phyloP scores from a whole-genome alignment of 1,140 invertebrate species.

The Calephelis virginiensis region DNA sequence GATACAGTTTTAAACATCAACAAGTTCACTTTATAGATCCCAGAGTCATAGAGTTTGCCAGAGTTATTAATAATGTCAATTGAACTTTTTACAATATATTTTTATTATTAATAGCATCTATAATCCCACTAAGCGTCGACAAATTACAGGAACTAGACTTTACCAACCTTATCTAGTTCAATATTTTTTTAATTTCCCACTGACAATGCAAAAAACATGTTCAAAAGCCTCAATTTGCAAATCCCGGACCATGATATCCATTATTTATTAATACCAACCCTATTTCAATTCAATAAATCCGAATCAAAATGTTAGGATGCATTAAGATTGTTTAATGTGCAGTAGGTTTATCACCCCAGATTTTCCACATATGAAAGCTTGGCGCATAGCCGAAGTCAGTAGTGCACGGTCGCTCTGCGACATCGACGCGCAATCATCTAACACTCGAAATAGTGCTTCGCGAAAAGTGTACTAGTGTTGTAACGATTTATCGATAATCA shows the following conservation, averaged over 20 bases:
- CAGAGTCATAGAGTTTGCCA: background rate
- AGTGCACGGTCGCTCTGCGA: conserved; percentile 58
- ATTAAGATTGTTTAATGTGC: conserved; percentile 39
- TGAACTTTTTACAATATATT: no score
- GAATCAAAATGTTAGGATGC: conserved; percentile 25
- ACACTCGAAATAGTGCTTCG: conserved; percentile 29
- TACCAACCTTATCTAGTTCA: conserved; percentile 17
- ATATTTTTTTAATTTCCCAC: no score
- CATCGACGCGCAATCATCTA: conserved; percentile 41
- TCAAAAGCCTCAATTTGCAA: background rate
- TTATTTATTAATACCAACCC: no score
- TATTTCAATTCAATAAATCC: no score
- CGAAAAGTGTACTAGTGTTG: conserved; percentile 4
- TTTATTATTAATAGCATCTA: no score
- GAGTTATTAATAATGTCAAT: background rate
- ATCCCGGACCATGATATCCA: no score
- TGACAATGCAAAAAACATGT: no score
- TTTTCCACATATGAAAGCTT: conserved; percentile 59
- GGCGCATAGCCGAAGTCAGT: conserved; percentile 55
- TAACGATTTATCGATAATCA: background rate
- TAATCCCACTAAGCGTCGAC: no score
- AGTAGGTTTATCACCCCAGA: conserved; percentile 38
- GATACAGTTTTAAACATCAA: background rate
- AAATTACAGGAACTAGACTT: background rate
- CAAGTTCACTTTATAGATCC: conserved; percentile 8